Conservation (phyloP, 2,888 invertebrate species). For the Pherbina coryleti region DNA sequence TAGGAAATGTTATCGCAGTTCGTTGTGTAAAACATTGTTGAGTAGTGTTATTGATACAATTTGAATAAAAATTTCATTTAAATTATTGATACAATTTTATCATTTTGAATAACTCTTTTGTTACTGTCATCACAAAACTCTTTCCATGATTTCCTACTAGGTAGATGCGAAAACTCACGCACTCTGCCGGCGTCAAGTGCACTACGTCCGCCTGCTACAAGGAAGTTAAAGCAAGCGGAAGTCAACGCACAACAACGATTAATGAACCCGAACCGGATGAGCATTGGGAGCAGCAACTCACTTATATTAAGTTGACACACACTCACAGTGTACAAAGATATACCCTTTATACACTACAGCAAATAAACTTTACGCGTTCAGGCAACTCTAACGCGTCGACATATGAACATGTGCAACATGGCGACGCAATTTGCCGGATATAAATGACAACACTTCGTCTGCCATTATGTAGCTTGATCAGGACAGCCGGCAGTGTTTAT, state of each 20-base stretch:
- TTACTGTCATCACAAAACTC: no score
- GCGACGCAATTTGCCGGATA: slow-evolving; percentile 3
- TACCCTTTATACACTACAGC: no score
- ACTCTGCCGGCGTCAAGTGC: neutral
- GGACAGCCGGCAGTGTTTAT: no score
- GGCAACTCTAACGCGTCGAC: neutral
- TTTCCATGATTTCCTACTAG: no score
- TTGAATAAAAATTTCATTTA: no score
- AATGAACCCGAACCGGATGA: slow-evolving; percentile 38
- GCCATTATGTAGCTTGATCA: neutral
- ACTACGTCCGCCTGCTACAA: slow-evolving; percentile 31
- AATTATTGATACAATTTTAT: no score
- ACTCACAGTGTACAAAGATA: slow-evolving; percentile 1
- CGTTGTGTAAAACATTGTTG: no score
- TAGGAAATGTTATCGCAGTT: no score
- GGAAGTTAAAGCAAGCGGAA: slow-evolving; percentile 38
- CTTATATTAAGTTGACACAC: neutral
- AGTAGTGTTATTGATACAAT: no score
- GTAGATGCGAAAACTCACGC: no score
- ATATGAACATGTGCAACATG: neutral
- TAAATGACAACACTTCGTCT: slow-evolving; percentile 10
- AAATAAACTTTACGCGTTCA: neutral
- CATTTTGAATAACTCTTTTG: no score
- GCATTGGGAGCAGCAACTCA: neutral
- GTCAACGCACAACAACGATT: slow-evolving; percentile 38